Percentiles rank a stretch among this genome's conserved stretches.
Conservation (phyloP, 2,113 vertebrate species). For the Dasyornis broadbenti region DNA sequence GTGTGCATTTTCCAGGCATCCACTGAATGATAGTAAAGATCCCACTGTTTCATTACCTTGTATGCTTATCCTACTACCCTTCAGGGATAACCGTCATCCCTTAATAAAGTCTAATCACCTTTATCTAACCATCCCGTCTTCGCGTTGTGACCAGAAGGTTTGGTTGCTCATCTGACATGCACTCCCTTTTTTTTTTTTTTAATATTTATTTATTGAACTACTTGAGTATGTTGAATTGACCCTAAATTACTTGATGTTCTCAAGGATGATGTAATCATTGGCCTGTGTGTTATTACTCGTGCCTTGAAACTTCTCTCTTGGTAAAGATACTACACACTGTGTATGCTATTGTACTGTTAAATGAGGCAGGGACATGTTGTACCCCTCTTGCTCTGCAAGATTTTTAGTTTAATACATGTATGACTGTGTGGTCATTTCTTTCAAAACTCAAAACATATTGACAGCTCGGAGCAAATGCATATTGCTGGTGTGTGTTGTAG, state of each 20-base stretch:
- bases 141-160: neutral
- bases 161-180: accelerated
- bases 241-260: neutral
- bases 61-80: neutral
- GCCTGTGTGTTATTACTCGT: neutral
- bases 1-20: neutral
- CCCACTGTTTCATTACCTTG: neutral
- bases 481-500: neutral
- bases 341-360: neutral
- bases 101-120: neutral
- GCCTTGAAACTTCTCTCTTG: neutral
- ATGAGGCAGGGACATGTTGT: neutral
- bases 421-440: neutral
- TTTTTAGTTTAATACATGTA: neutral
- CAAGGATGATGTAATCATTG: neutral
- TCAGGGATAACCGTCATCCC: neutral
- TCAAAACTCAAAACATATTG: neutral
- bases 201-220: neutral
- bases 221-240: neutral
- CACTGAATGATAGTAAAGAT: neutral
- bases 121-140: neutral
- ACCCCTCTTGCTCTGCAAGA: neutral
- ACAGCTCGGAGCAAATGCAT: neutral
- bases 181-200: neutral
- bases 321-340: neutral